Evolutionary conservation across 2,888 invertebrate species (phyloP).

Genomic region (Aspidiotus rigidus): DNA sequence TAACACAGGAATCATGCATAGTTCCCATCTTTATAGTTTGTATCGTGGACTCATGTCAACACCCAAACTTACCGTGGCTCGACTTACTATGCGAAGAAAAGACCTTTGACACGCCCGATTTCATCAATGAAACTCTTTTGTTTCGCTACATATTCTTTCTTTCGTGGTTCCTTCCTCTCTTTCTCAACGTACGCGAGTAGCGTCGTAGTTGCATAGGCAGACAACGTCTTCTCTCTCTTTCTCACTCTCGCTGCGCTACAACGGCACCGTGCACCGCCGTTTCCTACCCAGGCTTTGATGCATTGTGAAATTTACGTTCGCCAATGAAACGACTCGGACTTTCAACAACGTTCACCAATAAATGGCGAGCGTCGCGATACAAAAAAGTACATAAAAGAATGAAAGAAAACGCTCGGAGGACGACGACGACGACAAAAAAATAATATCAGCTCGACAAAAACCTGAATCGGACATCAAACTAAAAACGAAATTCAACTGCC

Average conservation of each 20-base stretch:
- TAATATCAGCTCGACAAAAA: neutral
- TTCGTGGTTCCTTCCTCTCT: constrained; percentile 6
- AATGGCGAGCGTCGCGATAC: constrained; percentile 23
- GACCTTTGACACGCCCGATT: constrained; percentile 35
- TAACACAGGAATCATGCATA: constrained; percentile 31
- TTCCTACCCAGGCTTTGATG: neutral
- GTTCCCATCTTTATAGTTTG: constrained; percentile 27
- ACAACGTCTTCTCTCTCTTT: neutral
- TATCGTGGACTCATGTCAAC: constrained; percentile 25
- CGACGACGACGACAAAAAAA: neutral
- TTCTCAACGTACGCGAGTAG: neutral
- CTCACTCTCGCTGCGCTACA: constrained; percentile 3
- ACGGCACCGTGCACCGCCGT: neutral
- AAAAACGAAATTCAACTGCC: no score
- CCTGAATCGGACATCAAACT: constrained; percentile 30
- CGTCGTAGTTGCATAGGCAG: neutral
- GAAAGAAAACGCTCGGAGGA: constrained; percentile 1
- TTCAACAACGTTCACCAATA: constrained; percentile 22
- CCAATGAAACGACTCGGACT: constrained; percentile 25
- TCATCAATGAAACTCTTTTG: constrained; percentile 33
- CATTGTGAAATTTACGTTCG: constrained; percentile 15
- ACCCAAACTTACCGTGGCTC: constrained; percentile 20
- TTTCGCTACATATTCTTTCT: constrained; percentile 22
- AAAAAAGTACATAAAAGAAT: neutral
- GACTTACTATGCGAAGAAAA: constrained; percentile 8